phyloP scores from a whole-genome alignment of 1,140 invertebrate genomes.

The Diabrotica undecimpunctata region DNA sequence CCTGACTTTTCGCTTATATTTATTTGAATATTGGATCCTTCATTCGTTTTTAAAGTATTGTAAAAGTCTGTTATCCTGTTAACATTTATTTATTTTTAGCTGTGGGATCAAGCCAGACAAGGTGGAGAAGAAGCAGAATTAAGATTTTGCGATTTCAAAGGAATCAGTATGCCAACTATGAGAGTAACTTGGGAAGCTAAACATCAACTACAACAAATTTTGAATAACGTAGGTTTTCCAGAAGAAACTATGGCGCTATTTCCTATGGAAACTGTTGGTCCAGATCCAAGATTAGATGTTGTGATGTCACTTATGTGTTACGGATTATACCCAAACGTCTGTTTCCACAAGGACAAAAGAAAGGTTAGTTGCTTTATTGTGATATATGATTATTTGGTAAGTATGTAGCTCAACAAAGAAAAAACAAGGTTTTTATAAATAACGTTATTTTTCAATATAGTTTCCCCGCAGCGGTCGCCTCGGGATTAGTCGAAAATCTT shows the following conservation, averaged over 20 bases:
- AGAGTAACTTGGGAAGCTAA: constrained; percentile 90
- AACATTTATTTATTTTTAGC: constrained; percentile 37
- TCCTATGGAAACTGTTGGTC: constrained; percentile 69
- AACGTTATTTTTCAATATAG: too few species aligned
- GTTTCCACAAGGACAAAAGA: constrained; percentile 90
- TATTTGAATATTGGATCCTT: too few species aligned
- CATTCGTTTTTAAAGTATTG: too few species aligned
- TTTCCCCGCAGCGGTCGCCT: too few species aligned
- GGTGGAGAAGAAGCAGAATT: constrained; percentile 78
- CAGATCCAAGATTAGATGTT: constrained; percentile 79
- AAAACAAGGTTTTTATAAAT: too few species aligned
- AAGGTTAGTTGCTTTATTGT: constrained; percentile 55
- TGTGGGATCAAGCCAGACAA: constrained; percentile 76
- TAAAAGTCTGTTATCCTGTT: too few species aligned
- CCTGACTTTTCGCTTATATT: neutral
- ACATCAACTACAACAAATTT: constrained; percentile 82
- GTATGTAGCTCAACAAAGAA: too few species aligned
- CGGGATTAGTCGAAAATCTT: too few species aligned
- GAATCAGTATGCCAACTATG: constrained; percentile 82
- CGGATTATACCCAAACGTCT: constrained; percentile 96
- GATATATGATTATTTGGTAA: too few species aligned
- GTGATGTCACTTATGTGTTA: constrained; percentile 82
- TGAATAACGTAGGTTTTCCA: constrained; percentile 80
- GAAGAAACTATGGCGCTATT: constrained; percentile 77
- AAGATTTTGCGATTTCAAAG: constrained; percentile 87